Base-by-base conservation (phyloP, 92 coral and sea anemone genomes). In the Desmophyllum pertusum region DNA sequence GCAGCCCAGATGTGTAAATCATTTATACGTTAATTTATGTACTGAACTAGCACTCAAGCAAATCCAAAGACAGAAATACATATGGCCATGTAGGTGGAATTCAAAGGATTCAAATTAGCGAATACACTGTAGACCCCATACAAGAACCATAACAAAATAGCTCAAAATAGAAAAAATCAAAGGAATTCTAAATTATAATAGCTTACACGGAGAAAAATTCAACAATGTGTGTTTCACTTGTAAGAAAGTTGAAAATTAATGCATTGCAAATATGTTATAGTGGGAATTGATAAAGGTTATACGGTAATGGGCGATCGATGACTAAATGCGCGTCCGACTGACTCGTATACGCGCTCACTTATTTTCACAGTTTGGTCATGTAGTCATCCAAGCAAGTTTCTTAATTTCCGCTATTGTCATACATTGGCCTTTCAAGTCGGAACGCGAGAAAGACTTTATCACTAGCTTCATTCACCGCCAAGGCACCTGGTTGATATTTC, bases 171-270 rank as follows among this genome's bases (percentile, higher is more conserved):
- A n/a, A 41, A 79, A 30, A 68, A 35, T 68, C 46, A 80, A 80
- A 33, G 33, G 75, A 79, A 80, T 80, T 80, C 64, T 27, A 39
- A 46, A 65, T 80, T 65, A 68, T 45, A 23, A 45, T 50, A 46
- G 8, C 67, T 38, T 67, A 42, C 43, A 17, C 23, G 31, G 19
- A 8, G 25, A 74, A 74, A 74, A 46, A 74, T 74, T 42, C 40
- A 46, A 7, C 52, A 46, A 74, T 45, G 61, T 18, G 57, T 42
- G 35, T n/a, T 17, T 27, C 35, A 73, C 43, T 42, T n/a, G n/a
- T n/a, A n/a, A n/a, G n/a, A 15, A 42, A 42, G 27, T 42, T 14
- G 13, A 21, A 27, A 27, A 29, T 74, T 19, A 50, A 25, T 8
- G 63, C 25, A 48, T 35, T 40, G 15, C 78, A 42, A 45, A 74